These are phyloP conservation scores for Bufo bufo DNA, from an alignment of 2,113 vertebrate genomes.

Conservation along the genomic window DNA sequence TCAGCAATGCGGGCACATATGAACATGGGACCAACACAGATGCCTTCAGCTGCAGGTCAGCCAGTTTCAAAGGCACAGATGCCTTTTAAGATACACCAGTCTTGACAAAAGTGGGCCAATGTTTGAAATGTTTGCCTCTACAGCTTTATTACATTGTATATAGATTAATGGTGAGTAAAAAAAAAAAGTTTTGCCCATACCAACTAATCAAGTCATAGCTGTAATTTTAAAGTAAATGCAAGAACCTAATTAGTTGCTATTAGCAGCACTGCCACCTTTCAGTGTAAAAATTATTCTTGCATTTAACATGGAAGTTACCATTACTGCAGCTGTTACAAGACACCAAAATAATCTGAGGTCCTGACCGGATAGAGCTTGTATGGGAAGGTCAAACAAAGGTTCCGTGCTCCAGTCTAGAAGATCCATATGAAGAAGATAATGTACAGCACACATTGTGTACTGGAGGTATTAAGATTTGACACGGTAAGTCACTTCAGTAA, in stretches of 20 bases:
- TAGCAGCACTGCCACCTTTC: background rate
- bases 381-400: background rate
- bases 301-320: background rate
- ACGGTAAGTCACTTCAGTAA: background rate
- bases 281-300: background rate
- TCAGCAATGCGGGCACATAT: too few relatives aligned
- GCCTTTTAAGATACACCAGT: too few relatives aligned
- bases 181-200: too few relatives aligned
- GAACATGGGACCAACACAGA: too few relatives aligned
- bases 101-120: too few relatives aligned
- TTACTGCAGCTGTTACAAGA: background rate
- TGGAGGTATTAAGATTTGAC: background rate
- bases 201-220: too few relatives aligned
- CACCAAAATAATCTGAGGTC: background rate
- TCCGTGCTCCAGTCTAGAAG: background rate
- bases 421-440: background rate
- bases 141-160: too few relatives aligned
- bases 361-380: background rate
- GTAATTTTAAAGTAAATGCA: background rate
- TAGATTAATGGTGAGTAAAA: too few relatives aligned
- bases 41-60: too few relatives aligned
- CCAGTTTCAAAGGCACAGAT: too few relatives aligned
- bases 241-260: background rate
- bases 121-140: too few relatives aligned
- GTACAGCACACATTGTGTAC: background rate